These are phyloP conservation scores for Ashinkailepas kermadecensis DNA, from an alignment of 2,888 invertebrate genomes.

Conservation along the genomic window DNA sequence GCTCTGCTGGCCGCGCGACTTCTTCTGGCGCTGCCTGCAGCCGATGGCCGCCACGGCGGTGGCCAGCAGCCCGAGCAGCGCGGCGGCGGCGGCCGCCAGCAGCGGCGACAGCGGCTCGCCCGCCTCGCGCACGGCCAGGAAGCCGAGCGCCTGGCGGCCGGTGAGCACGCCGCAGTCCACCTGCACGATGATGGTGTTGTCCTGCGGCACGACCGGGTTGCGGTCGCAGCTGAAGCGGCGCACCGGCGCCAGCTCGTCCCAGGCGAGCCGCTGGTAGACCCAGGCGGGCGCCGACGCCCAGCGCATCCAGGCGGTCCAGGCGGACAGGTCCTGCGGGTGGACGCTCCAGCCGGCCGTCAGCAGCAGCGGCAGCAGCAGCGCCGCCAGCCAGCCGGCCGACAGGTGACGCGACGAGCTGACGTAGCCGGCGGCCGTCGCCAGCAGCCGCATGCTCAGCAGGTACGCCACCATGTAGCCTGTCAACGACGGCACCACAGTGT, in stretches of 20 bases:
- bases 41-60: slow-evolving; percentile 29
- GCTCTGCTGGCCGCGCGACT: slow-evolving; percentile 29
- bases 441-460: slow-evolving; percentile 39
- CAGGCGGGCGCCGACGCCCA: slow-evolving; percentile 64
- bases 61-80: slow-evolving; percentile 29
- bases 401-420: slow-evolving; percentile 55
- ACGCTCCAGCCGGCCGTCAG: slow-evolving; percentile 56
- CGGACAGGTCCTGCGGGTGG: slow-evolving; percentile 59
- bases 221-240: slow-evolving; percentile 38
- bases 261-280: slow-evolving; percentile 59
- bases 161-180: slow-evolving; percentile 33
- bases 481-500: too few species aligned
- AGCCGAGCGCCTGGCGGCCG: slow-evolving; percentile 31
- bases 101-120: slow-evolving; percentile 29
- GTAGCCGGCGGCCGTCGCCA: slow-evolving; percentile 56
- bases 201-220: slow-evolving; percentile 69
- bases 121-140: slow-evolving; percentile 30
- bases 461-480: slow-evolving; percentile 41
- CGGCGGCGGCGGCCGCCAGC: slow-evolving; percentile 29
- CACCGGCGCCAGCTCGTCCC: slow-evolving; percentile 53
- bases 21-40: slow-evolving; percentile 30
- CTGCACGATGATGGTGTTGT: slow-evolving; percentile 55
- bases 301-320: slow-evolving; percentile 58
- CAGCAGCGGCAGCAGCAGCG: slow-evolving; percentile 47
- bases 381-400: slow-evolving; percentile 54